Evolutionary conservation across 2,113 vertebrate genomes (phyloP).

Genomic region (Osmerus mordax): DNA sequence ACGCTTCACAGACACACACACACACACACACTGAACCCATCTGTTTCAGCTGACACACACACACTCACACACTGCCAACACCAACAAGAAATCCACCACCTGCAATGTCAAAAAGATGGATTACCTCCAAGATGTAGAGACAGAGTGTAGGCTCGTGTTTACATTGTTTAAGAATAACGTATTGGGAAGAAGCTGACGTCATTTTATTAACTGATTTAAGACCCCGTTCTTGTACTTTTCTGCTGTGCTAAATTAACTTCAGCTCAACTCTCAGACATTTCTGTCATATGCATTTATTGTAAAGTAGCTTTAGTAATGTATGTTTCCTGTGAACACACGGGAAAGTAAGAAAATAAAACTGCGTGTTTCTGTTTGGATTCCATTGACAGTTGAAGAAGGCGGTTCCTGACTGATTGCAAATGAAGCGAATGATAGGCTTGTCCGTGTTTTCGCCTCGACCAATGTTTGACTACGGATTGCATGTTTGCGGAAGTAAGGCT

Average conservation of each 20-base stretch:
- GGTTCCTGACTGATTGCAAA: constrained; percentile 25
- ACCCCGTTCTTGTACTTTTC: too few relatives aligned
- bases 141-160: not conserved
- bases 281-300: too few relatives aligned
- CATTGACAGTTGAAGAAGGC: not conserved
- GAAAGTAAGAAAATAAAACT: too few relatives aligned
- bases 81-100: not conserved
- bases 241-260: too few relatives aligned
- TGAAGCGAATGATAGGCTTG: constrained; percentile 36
- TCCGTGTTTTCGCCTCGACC: constrained; percentile 44
- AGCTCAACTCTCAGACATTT: too few relatives aligned
- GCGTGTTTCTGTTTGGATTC: not conserved
- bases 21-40: not conserved
- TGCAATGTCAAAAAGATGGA: not conserved
- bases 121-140: not conserved
- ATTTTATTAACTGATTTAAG: too few relatives aligned
- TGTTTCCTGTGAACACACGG: too few relatives aligned
- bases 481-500: constrained; percentile 57
- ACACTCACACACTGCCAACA: not conserved
- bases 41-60: not conserved
- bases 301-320: too few relatives aligned
- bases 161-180: too few relatives aligned
- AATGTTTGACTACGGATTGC: constrained; percentile 25
- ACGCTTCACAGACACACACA: not conserved
- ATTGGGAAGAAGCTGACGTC: too few relatives aligned